Base-by-base conservation (phyloP, 2,797 vertebrate genomes). In the Typhlichthys subterraneus region DNA sequence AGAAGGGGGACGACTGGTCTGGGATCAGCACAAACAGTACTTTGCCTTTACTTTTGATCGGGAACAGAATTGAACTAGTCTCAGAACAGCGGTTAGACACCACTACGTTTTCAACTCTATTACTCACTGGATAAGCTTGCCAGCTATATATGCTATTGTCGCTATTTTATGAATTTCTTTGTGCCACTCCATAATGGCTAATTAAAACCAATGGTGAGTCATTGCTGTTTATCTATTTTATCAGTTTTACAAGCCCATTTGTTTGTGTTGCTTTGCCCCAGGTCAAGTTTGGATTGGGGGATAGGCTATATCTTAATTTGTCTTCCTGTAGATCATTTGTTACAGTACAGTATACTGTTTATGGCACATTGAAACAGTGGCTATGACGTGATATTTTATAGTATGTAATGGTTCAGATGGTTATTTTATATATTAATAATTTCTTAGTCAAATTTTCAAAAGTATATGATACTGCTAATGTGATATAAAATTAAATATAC, bases 111-210 rank as follows among this genome's bases (percentile, higher is more conserved):
- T 71, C 72, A 49, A 59, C 70, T 49, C 49, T 73, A 48, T 69
- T 74, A 65, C 53, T 70, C 82, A 57, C 59, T 72, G 49, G 50
- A 72, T 67, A 67, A 71, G 70, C 82, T 81, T 74, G 82, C 86
- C 85, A 73, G 84, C 70, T 72, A 48, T 78, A 80, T 80, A 80
- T 80, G 76, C 81, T 67, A 54, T 77, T 52, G 61, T 76, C 74
- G 69, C 72, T 64, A 72, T 76, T 84, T 80, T 70, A 83, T 83
- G 82, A 69, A 65, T 76, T 76, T 73, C 79, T 59, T 75, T 63
- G 76, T 83, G 75, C 83, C 70, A 59, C 67, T 70, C 70, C 70
- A 73, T 70, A 46, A 77, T 73, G 77, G 79, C 74, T 82, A 74
- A 74, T 59, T 61, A 76, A 79, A 75, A 73, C 70, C 72, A 61